Conservation (phyloP, 2,113 vertebrate genomes). For the Dissostichus mawsoni region DNA sequence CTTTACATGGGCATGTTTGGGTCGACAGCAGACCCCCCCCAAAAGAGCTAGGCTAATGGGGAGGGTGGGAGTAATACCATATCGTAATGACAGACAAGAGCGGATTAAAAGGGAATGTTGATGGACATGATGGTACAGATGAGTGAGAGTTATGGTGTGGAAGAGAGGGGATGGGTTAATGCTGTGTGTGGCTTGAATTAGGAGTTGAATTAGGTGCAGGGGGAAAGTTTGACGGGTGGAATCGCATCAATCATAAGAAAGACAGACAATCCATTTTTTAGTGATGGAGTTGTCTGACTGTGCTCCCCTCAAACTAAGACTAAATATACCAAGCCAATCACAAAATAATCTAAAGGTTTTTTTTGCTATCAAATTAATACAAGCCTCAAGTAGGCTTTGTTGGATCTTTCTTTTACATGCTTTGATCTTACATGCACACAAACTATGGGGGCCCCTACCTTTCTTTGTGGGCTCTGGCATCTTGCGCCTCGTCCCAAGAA, state of each 20-base stretch:
- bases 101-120: conserved; percentile 70
- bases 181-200: conserved; percentile 27
- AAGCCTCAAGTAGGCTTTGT: not conserved
- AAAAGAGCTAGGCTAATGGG: conserved; percentile 51
- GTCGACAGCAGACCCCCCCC: conserved; percentile 30
- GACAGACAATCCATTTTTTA: conserved; percentile 7
- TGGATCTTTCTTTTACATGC: conserved; percentile 11
- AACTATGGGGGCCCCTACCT: conserved; percentile 75
- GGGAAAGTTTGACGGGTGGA: not conserved
- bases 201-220: not conserved
- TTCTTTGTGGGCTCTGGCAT: conserved; percentile 88
- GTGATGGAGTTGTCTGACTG: conserved; percentile 52
- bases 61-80: conserved; percentile 59
- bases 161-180: conserved; percentile 16
- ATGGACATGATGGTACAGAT: conserved; percentile 65
- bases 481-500: conserved; percentile 76
- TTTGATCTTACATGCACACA: not conserved
- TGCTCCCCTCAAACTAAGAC: conserved; percentile 10
- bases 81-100: conserved; percentile 72
- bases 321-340: not conserved
- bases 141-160: conserved; percentile 42
- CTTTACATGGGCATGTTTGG: conserved; percentile 67
- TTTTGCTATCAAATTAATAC: not conserved
- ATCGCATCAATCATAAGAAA: conserved; percentile 12
- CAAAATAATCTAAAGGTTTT: not conserved